Conservation (phyloP, 2,888 invertebrate species). For the Dione vanillae region DNA sequence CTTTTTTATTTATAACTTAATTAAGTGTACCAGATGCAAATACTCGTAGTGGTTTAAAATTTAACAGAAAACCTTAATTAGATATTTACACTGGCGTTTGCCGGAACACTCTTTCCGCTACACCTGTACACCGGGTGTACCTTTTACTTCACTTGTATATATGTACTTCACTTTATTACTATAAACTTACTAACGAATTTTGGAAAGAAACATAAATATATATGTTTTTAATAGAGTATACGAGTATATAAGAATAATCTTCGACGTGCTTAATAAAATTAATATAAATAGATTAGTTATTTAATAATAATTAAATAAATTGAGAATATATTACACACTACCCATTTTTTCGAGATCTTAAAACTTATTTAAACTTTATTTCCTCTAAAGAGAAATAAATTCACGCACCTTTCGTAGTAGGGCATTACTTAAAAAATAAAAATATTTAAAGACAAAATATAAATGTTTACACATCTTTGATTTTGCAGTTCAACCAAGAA, state of each 20-base stretch:
- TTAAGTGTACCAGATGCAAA: conserved; percentile 8
- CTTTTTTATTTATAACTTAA: conserved; percentile 23
- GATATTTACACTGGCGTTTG: conserved; percentile 13
- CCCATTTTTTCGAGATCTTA: not conserved
- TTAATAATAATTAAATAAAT: too few species aligned
- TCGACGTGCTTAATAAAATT: too few species aligned
- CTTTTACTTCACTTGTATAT: conserved; percentile 16
- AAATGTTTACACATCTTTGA: too few species aligned
- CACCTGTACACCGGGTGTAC: conserved; percentile 13
- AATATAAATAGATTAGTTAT: too few species aligned
- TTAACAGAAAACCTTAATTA: conserved; percentile 29
- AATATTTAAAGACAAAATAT: too few species aligned
- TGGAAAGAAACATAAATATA: not conserved
- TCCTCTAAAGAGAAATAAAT: too few species aligned
- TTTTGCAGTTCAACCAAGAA: too few species aligned
- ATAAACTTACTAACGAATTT: not conserved
- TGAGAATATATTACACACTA: not conserved
- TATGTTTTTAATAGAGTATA: too few species aligned
- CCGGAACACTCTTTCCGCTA: conserved; percentile 12
- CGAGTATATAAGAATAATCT: too few species aligned
- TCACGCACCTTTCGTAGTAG: too few species aligned
- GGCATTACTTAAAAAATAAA: too few species aligned
- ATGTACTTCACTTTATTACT: not conserved
- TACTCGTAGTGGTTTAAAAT: conserved; percentile 20
- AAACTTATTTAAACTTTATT: too few species aligned